Evolutionary conservation across 2,797 vertebrate genomes (phyloP).

Genomic region (Petrocephalus schoutedeni): DNA sequence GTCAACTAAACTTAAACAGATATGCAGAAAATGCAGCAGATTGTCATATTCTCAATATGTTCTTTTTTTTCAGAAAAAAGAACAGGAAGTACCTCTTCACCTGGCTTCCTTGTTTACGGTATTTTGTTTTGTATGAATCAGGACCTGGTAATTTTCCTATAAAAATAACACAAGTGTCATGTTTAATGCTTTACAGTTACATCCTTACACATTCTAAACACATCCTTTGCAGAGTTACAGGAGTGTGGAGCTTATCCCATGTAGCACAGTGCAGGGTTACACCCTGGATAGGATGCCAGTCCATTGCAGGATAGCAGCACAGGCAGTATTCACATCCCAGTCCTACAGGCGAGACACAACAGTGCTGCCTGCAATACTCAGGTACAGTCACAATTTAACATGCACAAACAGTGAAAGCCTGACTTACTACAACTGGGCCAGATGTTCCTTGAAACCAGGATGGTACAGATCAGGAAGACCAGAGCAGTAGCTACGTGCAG

Average conservation of each 20-base stretch:
- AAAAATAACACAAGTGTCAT: not conserved
- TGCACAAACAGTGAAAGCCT: not conserved
- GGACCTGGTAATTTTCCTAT: not conserved
- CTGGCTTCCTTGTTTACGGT: not conserved
- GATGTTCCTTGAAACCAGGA: not conserved
- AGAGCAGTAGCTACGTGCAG: not conserved
- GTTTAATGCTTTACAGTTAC: not conserved
- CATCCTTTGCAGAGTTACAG: not conserved
- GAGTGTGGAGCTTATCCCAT: not conserved
- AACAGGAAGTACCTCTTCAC: not conserved
- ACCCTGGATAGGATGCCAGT: not conserved
- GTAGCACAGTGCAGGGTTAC: not conserved
- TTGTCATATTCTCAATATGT: not conserved
- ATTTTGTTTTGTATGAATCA: not conserved
- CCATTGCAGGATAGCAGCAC: not conserved
- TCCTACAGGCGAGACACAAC: not conserved
- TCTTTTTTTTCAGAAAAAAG: not conserved
- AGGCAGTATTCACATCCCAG: too few relatives aligned
- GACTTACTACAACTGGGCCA: not conserved
- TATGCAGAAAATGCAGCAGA: not conserved
- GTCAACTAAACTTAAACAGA: not conserved
- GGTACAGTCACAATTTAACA: not conserved
- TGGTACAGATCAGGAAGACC: not conserved
- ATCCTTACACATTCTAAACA: not conserved
- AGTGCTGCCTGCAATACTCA: not conserved